A percentile compares a stretch with the other conserved stretches of the same genome.
Evolutionary conservation across 2,113 vertebrate genomes (phyloP).

Genomic region (Microtus montanus): DNA sequence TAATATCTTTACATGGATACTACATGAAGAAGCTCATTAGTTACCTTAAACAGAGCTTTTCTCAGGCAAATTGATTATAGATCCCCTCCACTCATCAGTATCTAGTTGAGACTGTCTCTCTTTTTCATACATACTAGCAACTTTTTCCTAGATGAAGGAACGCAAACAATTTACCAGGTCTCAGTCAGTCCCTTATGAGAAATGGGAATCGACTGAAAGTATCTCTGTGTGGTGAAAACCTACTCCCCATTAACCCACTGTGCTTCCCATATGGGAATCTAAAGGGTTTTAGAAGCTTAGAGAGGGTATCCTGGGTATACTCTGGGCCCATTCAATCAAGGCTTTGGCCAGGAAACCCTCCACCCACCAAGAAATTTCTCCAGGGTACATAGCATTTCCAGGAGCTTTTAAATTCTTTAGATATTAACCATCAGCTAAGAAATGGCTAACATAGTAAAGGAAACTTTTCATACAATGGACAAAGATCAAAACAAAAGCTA

Average conservation of each 20-base stretch:
- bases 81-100: not conserved
- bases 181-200: not conserved
- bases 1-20: not conserved
- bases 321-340: not conserved
- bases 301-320: not conserved
- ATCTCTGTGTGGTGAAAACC: accelerated
- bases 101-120: not conserved
- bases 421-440: slow-evolving; percentile 13
- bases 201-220: not conserved
- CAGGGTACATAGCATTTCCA: not conserved
- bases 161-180: not conserved
- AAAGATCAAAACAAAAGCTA: slow-evolving; percentile 51
- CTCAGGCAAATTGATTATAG: not conserved
- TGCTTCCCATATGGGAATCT: not conserved
- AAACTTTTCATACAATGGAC: slow-evolving; percentile 29
- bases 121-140: not conserved
- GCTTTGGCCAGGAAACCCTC: not conserved
- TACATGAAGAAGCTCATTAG: not conserved
- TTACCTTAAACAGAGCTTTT: not conserved
- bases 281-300: not conserved
- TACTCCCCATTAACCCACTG: accelerated
- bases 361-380: not conserved
- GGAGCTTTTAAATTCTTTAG: not conserved
- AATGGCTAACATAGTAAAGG: not conserved
- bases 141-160: not conserved